phyloP scores from a whole-genome alignment of 2,888 invertebrate genomes.

The Hydrotaea cyrtoneurina region DNA sequence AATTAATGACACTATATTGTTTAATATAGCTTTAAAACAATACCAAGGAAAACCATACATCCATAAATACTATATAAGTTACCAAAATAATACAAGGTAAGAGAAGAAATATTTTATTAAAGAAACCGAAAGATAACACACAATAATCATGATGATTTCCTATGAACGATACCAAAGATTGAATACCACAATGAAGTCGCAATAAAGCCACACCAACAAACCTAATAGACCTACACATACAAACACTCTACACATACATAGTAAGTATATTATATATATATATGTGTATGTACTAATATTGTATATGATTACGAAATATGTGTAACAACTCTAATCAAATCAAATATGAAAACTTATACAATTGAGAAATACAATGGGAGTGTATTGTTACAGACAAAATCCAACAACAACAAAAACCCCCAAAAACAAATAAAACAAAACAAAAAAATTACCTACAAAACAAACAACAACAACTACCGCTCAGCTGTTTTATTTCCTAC shows the following conservation, averaged over 20 bases:
- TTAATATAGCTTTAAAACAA: constrained; percentile 69
- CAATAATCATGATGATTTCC: constrained; percentile 42
- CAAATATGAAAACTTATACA: constrained; percentile 23
- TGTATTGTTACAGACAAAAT: constrained; percentile 45
- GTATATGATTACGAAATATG: constrained; percentile 13
- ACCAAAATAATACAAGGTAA: too few species aligned
- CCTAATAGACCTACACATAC: constrained; percentile 39
- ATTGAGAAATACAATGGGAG: constrained; percentile 14
- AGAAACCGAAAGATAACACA: background rate
- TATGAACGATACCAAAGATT: constrained; percentile 64
- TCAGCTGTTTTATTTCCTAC: constrained; percentile 33
- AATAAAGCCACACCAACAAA: constrained; percentile 49
- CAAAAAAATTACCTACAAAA: constrained; percentile 37
- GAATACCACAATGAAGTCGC: constrained; percentile 14
- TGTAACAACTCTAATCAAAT: constrained; percentile 47
- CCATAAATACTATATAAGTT: background rate
- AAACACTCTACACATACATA: constrained; percentile 11
- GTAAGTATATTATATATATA: background rate
- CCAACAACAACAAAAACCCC: background rate
- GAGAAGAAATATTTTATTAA: background rate
- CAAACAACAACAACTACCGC: constrained; percentile 27
- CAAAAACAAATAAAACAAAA: background rate
- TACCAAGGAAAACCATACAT: constrained; percentile 8
- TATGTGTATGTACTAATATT: background rate
- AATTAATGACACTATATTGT: constrained; percentile 28